Base-by-base conservation (phyloP, 2,113 vertebrate species). In the Takifugu flavidus region DNA sequence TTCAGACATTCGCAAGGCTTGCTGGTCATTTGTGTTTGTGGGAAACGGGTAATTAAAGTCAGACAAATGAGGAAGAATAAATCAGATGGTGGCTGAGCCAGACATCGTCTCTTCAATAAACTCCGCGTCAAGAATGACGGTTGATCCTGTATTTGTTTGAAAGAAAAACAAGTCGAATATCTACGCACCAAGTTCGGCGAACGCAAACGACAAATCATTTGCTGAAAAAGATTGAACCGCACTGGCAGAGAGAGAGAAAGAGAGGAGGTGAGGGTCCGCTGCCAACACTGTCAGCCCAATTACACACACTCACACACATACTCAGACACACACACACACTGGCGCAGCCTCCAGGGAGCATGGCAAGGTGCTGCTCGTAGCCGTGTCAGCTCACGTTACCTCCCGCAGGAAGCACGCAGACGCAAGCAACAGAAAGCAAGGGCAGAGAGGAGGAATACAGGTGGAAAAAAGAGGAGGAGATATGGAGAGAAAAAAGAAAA, bases 331-430 rank as follows among this genome's bases (percentile, higher is more conserved):
- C 54, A 74, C 75, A 67, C 67, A 65, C 44, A 72, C 72, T 79
- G 80, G 76, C 78, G 70, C 15, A 74, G 69, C 79, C 79, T 81
- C 74, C 81, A 84, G 71, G 78, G 84, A 70, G 70, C 65, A 68
- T 79, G 76, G 69, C 56, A 73, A 75, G 68, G 66, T 70, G 69
- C 50, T 69, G 74, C 74, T 77, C 49, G 65, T 85, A 77, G 82
- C 70, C 77, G 78, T 72, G 82, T 78, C 76, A 77, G 80, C 67
- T 82, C 66, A 71, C 71, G 70, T 79, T 67, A 77, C 64, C 67
- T 82, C 79, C 75, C 72, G 62, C 60, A 67, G 72, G 75, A 78
- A 72, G 34, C 15, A 42, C 11, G 14, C 13, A 28, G 1, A 74
- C 25, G 13, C 13, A 55, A 5, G 6, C 25, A 34, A 13, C 10